phyloP scores from a whole-genome alignment of 2,113 vertebrate species.

The Micronycteris hirsuta region DNA sequence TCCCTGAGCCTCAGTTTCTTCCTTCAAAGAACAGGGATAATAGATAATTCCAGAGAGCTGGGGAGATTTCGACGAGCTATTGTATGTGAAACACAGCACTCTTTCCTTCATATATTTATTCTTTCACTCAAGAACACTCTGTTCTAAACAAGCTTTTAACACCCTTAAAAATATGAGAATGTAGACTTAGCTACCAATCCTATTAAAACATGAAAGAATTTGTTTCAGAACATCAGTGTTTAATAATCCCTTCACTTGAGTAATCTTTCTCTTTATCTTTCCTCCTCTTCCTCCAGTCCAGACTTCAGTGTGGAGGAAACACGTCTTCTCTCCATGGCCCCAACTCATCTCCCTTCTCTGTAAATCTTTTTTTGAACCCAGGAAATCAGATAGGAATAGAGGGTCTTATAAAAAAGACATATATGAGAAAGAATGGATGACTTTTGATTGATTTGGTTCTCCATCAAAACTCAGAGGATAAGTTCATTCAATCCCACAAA shows the following conservation, averaged over 20 bases:
- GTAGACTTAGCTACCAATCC: background rate
- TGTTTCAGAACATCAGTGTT: background rate
- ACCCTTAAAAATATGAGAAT: background rate
- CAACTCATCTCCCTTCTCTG: background rate
- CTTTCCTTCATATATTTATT: background rate
- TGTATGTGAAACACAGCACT: background rate
- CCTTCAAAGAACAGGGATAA: background rate
- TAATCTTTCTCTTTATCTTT: background rate
- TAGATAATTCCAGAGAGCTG: background rate
- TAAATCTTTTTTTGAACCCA: background rate
- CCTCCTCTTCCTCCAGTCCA: background rate
- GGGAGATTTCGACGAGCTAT: background rate
- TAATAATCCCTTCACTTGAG: background rate
- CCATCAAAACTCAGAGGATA: background rate
- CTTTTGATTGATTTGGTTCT: background rate
- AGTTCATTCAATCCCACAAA: background rate
- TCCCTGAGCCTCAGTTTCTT: background rate
- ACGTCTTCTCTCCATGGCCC: background rate
- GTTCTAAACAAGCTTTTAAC: background rate
- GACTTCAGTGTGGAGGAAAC: background rate
- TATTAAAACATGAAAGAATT: background rate
- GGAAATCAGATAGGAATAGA: background rate
- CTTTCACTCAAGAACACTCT: background rate
- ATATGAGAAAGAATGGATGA: background rate
- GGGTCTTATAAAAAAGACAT: constrained; percentile 10